Base-by-base conservation (phyloP, 2,797 vertebrate genomes). In the Megaceryle alcyon region DNA sequence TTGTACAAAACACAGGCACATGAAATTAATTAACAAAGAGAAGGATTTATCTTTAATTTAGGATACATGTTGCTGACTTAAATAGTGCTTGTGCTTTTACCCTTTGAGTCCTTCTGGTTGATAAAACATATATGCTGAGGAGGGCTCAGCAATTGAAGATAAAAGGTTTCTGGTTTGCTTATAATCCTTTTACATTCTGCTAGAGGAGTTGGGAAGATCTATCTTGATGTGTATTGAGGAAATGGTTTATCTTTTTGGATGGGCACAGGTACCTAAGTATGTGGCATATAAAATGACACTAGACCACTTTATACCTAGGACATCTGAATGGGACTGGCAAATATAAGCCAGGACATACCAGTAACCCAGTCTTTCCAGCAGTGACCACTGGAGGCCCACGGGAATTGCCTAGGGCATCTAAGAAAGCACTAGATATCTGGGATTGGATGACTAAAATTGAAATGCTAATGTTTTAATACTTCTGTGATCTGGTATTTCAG, bases 61-160 rank as follows among this genome's bases (percentile, higher is more conserved):
- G 91, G 95, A 94, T 97, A 75, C 90, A 82, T 96, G 94, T 94
- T 95, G 91, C 81, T 98, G 96, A 97, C 96, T 98, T 97, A 96
- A 97, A 96, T 94, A 96, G 82, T 93, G 91, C 60, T 93, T 57
- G 35, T 96, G 96, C 96, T 96, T 96, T 97, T 95, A 97, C 91
- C 78, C 63, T 86, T 13, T 71, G 90, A 84, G 97, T 92, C 88
- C 86, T 91, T 76, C 72, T 71, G 57, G 53, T 90, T 95, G 85
- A 48, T 96, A 81, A 92, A 94, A 83, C 78, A 35, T 51, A 53
- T 94, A 12, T 68, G 68, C 57, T 82, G 73, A 41, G 23, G 56
- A 88, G 82, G 31, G 39, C 56, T 88, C 63, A 88, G 51, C 25
- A 59, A 43, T 35, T 54, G 23, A 63, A 63, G 61, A 66, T 75